Evolutionary conservation across 1,140 invertebrate genomes (phyloP).

Genomic region (Trichonephila clavipes): DNA sequence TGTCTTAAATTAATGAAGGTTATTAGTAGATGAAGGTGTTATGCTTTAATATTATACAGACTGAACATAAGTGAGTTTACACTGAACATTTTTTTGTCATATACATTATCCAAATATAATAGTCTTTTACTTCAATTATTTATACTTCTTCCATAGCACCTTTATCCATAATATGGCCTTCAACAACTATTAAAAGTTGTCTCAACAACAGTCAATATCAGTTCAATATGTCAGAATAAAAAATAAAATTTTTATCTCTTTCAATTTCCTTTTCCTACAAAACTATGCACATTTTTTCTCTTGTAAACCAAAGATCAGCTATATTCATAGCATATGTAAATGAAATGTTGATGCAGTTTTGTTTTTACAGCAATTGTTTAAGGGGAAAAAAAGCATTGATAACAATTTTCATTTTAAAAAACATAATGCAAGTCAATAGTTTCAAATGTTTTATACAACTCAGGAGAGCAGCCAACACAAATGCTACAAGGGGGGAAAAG

Average conservation of each 20-base stretch:
- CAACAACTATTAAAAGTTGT: neutral
- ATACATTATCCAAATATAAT: no score
- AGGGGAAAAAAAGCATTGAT: neutral
- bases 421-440: neutral
- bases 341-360: neutral
- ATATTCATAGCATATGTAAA: slow-evolving; percentile 7
- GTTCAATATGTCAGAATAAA: neutral
- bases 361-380: neutral
- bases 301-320: slow-evolving; percentile 5
- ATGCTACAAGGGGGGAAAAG: neutral
- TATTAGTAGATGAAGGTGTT: slow-evolving; percentile 4
- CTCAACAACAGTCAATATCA: neutral
- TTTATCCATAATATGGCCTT: slow-evolving; percentile 1
- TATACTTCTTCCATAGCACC: slow-evolving; percentile 1
- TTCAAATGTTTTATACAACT: slow-evolving; percentile 5
- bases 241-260: neutral
- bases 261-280: neutral
- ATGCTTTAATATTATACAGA: neutral
- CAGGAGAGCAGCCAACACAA: slow-evolving; percentile 9
- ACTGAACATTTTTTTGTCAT: no score
- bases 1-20: neutral
- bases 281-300: slow-evolving; percentile 9
- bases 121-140: neutral
- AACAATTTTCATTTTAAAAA: slow-evolving; percentile 1
- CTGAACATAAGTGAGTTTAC: no score